These are phyloP conservation scores for Saccopteryx leptura DNA, from an alignment of 2,113 vertebrate genomes.

Conservation along the genomic window DNA sequence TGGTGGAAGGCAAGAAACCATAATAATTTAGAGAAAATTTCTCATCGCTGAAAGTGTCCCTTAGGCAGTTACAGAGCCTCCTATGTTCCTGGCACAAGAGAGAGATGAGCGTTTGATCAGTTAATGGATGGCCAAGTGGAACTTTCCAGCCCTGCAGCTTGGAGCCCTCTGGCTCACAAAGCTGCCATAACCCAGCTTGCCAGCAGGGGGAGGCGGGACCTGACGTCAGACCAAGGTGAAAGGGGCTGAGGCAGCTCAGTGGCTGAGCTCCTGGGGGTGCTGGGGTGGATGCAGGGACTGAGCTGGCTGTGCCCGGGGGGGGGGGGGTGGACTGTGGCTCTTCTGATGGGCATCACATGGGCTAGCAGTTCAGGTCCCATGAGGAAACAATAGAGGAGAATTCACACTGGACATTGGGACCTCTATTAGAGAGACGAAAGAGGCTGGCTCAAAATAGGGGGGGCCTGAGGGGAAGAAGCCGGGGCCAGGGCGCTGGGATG, in stretches of 20 bases:
- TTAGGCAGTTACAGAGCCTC: background rate
- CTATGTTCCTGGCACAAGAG: background rate
- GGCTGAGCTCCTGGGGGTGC: background rate
- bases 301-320: background rate
- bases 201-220: background rate
- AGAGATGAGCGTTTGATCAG: background rate
- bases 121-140: background rate
- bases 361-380: background rate
- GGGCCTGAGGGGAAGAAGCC: background rate
- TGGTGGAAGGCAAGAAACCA: background rate
- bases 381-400: background rate
- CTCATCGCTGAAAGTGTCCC: background rate
- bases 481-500: background rate
- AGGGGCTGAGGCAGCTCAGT: background rate
- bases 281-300: background rate
- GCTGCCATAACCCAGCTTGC: background rate
- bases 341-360: background rate
- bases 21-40: background rate
- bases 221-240: background rate
- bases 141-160: background rate
- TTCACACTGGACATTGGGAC: background rate
- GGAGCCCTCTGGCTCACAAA: background rate
- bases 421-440: background rate
- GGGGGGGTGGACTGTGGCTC: background rate
- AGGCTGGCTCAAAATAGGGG: background rate